These are phyloP conservation scores for Drosophila neotestacea DNA, from an alignment of 2,888 invertebrate genomes.

Conservation along the genomic window DNA sequence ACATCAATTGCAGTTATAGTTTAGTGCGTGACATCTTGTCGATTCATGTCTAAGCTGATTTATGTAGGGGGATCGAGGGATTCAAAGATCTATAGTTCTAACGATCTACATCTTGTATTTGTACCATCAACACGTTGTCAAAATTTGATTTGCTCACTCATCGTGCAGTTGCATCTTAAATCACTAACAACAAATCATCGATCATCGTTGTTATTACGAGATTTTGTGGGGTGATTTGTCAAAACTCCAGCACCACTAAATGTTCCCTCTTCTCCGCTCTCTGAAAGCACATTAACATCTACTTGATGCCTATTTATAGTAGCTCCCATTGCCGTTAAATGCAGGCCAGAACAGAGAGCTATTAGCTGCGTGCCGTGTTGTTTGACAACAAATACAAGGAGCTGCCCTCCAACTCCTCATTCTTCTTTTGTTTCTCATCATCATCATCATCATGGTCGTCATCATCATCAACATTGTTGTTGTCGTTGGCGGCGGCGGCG, in stretches of 20 bases:
- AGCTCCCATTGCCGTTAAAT: constrained; percentile 67
- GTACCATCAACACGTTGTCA: constrained; percentile 71
- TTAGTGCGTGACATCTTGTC: constrained; percentile 76
- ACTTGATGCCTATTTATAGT: constrained; percentile 62
- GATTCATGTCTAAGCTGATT: constrained; percentile 63
- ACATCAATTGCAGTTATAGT: constrained; percentile 69
- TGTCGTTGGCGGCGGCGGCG: constrained; percentile 66
- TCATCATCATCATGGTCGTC: neutral
- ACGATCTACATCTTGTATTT: constrained; percentile 1
- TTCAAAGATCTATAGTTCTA: neutral
- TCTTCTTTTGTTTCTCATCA: constrained; percentile 1
- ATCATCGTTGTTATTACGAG: constrained; percentile 54
- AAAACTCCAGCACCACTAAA: constrained; percentile 1
- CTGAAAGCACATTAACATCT: constrained; percentile 60
- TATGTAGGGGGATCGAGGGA: constrained; percentile 37
- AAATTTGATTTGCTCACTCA: constrained; percentile 76
- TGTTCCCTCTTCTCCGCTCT: neutral
- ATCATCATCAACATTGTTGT: constrained; percentile 18
- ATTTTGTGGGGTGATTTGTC: constrained; percentile 30
- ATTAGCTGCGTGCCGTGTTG: constrained; percentile 73
- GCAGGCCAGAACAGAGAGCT: constrained; percentile 61
- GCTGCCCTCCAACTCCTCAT: constrained; percentile 21
- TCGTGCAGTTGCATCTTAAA: constrained; percentile 58
- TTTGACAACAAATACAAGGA: constrained; percentile 80
- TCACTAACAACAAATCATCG: constrained; percentile 75